These are phyloP conservation scores for Unio pictorum DNA, from an alignment of 2,888 invertebrate species.

Conservation along the genomic window DNA sequence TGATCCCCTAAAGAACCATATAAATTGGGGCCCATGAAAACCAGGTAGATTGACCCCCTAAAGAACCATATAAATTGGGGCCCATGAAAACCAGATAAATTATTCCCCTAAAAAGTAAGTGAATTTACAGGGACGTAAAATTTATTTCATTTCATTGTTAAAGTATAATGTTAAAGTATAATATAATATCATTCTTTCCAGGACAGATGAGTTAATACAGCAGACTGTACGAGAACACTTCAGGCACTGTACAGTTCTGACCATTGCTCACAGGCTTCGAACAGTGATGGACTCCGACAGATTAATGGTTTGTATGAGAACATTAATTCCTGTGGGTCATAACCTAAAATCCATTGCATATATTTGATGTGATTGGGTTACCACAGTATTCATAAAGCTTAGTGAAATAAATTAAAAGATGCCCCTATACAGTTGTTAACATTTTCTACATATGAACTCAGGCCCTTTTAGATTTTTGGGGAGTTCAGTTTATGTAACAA, in stretches of 20 bases:
- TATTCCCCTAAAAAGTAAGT: too few relatives aligned
- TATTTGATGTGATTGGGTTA: background rate
- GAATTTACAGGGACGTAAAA: too few relatives aligned
- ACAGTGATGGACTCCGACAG: constrained; percentile 93
- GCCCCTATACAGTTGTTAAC: too few relatives aligned
- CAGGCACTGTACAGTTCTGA: constrained; percentile 87
- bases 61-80: too few relatives aligned
- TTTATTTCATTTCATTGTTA: too few relatives aligned
- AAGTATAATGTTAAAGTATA: background rate
- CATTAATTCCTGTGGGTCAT: background rate
- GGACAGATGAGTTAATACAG: constrained; percentile 87
- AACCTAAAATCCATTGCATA: background rate
- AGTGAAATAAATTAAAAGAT: constrained; percentile 75
- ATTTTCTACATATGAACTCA: too few relatives aligned
- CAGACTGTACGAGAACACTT: constrained; percentile 85
- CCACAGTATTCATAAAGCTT: constrained; percentile 66
- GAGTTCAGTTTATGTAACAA: background rate
- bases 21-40: too few relatives aligned
- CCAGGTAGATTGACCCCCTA: too few relatives aligned
- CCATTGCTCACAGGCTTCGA: constrained; percentile 90
- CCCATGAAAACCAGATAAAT: too few relatives aligned
- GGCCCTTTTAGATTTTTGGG: too few relatives aligned
- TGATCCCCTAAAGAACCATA: too few relatives aligned
- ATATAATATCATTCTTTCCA: constrained; percentile 11
- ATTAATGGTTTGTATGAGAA: constrained; percentile 30